Conservation (phyloP, 2,888 invertebrate species). For the Epirrhoe tristata region DNA sequence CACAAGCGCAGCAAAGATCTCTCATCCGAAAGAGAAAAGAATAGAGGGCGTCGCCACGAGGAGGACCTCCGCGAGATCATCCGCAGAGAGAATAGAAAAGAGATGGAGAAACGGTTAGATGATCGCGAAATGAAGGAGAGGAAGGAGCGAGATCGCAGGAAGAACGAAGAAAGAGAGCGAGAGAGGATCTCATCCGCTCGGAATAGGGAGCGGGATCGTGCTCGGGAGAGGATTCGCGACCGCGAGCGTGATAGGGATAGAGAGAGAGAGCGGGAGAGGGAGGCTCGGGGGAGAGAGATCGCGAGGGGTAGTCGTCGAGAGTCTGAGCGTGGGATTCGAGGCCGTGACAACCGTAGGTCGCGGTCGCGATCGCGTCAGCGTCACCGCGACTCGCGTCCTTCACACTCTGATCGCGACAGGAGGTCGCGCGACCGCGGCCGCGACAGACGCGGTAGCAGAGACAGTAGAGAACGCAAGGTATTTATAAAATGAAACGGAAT, state of each 20-base stretch:
- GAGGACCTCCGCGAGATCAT: slow-evolving; percentile 77
- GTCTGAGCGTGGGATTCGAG: slow-evolving; percentile 41
- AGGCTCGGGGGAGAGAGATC: slow-evolving; percentile 32
- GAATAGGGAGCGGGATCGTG: slow-evolving; percentile 50
- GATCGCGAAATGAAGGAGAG: slow-evolving; percentile 74
- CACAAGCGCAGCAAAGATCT: slow-evolving; percentile 70
- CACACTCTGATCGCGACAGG: slow-evolving; percentile 54
- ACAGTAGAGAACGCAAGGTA: slow-evolving; percentile 55
- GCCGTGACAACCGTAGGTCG: slow-evolving; percentile 11
- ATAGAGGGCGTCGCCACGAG: slow-evolving; percentile 63
- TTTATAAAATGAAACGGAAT: background rate
- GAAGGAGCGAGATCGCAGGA: slow-evolving; percentile 50
- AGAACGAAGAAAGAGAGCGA: slow-evolving; percentile 52
- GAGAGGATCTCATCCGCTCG: slow-evolving; percentile 50
- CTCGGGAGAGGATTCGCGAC: slow-evolving; percentile 46
- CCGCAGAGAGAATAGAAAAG: slow-evolving; percentile 66
- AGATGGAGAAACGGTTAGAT: slow-evolving; percentile 65
- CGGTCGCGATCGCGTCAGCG: slow-evolving; percentile 18
- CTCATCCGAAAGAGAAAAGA: slow-evolving; percentile 60
- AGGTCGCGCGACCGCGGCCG: slow-evolving; percentile 47
- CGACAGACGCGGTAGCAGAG: slow-evolving; percentile 47
- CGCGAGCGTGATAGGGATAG: slow-evolving; percentile 59
- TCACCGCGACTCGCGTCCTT: slow-evolving; percentile 3
- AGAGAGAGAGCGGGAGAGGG: slow-evolving; percentile 47
- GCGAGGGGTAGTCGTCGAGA: slow-evolving; percentile 31